A percentile compares a stretch with the other conserved stretches of the same genome.
These are phyloP conservation scores for Epinotia bilunana DNA, from an alignment of 2,888 invertebrate species.

Conservation along the genomic window DNA sequence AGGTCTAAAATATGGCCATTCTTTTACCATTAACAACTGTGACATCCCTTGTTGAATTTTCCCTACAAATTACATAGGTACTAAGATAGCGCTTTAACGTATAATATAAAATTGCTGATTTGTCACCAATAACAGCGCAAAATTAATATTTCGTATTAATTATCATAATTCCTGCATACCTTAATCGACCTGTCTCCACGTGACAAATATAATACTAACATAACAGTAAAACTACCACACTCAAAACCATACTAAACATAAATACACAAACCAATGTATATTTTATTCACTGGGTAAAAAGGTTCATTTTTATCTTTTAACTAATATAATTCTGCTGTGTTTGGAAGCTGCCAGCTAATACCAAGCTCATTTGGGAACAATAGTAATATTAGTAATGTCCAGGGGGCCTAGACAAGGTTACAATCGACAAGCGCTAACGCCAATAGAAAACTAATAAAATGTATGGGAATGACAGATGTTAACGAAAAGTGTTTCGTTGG, in stretches of 20 bases:
- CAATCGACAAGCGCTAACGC: too few relatives aligned
- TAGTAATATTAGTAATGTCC: neutral
- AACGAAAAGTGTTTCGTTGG: too few relatives aligned
- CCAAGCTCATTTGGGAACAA: conserved; percentile 24
- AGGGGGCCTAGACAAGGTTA: too few relatives aligned
- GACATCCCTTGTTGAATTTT: too few relatives aligned
- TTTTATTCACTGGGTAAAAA: neutral
- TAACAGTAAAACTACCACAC: conserved; percentile 13
- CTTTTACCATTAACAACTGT: too few relatives aligned
- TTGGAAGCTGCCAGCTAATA: neutral
- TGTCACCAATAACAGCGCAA: neutral
- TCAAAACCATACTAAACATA: neutral
- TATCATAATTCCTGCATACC: conserved; percentile 23
- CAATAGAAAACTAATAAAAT: too few relatives aligned
- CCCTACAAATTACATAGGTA: too few relatives aligned
- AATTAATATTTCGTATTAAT: conserved; percentile 31
- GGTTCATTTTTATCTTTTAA: neutral
- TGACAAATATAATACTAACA: conserved; percentile 30
- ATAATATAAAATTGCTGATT: too few relatives aligned
- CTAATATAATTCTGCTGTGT: neutral
- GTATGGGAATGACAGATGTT: too few relatives aligned
- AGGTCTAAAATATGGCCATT: too few relatives aligned
- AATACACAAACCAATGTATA: neutral
- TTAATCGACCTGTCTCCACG: conserved; percentile 28
- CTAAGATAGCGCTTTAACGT: too few relatives aligned